These are phyloP conservation scores for Amphipoea oculea DNA, from an alignment of 2,888 invertebrate species.

Conservation along the genomic window DNA sequence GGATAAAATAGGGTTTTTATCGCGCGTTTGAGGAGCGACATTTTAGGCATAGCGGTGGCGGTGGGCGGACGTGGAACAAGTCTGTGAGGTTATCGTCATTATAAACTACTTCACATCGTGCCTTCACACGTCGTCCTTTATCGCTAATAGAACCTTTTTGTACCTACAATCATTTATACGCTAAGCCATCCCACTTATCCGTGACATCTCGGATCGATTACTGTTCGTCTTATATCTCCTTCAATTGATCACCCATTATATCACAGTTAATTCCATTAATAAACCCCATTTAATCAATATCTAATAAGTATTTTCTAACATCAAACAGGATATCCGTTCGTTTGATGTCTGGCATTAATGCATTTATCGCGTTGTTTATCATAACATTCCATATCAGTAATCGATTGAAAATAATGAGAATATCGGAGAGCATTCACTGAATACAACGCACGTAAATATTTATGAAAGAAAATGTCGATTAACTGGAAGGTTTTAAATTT, in stretches of 20 bases:
- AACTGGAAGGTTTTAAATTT: conserved; percentile 35
- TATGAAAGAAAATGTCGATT: conserved; percentile 40
- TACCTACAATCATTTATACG: conserved; percentile 46
- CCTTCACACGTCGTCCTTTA: conserved; percentile 56
- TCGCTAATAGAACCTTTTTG: conserved; percentile 40
- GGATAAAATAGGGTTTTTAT: conserved; percentile 70
- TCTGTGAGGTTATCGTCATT: conserved; percentile 63
- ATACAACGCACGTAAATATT: conserved; percentile 50
- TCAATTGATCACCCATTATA: conserved; percentile 29
- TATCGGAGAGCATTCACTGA: conserved; percentile 44
- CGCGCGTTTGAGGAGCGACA: conserved; percentile 60
- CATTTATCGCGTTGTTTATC: conserved; percentile 56
- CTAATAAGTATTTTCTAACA: conserved; percentile 48
- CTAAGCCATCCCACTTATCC: conserved; percentile 45
- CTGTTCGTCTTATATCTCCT: conserved; percentile 21
- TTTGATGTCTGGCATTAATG: conserved; percentile 53
- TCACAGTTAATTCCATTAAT: conserved; percentile 28
- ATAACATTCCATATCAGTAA: conserved; percentile 55
- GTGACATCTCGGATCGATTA: conserved; percentile 33
- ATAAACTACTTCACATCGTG: conserved; percentile 61
- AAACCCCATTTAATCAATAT: conserved; percentile 37
- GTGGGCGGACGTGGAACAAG: conserved; percentile 49
- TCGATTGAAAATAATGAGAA: conserved; percentile 55
- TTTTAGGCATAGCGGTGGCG: conserved; percentile 52
- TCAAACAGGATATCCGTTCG: conserved; percentile 44